Percentiles rank a stretch among this genome's conserved stretches.
Conservation (phyloP, 2,888 invertebrate genomes). For the Caenorhabditis drosophilae region DNA sequence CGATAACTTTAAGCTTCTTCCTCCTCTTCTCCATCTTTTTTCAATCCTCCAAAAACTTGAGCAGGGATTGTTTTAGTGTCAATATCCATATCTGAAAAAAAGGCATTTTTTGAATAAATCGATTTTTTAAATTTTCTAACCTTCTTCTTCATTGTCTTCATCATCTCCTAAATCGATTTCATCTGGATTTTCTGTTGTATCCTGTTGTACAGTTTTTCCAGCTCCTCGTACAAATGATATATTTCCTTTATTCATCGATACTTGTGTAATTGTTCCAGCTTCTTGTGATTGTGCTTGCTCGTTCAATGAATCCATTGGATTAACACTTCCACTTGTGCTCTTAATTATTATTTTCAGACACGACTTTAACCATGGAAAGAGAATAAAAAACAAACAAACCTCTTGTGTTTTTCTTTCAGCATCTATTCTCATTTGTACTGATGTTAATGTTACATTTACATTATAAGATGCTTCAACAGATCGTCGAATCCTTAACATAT, state of each 20-base stretch:
- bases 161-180: conserved; percentile 70
- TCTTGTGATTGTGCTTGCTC: conserved; percentile 12
- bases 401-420: conserved; percentile 39
- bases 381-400: not conserved
- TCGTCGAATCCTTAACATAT: conserved; percentile 78
- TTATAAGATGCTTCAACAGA: conserved; percentile 84
- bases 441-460: conserved; percentile 98
- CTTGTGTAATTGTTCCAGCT: conserved; percentile 22
- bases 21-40: conserved; percentile 58
- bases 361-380: no score
- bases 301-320: conserved; percentile 33
- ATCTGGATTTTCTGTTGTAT: conserved; percentile 70
- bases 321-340: conserved; percentile 17
- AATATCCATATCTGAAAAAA: conserved; percentile 74
- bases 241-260: conserved; percentile 41
- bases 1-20: conserved; percentile 6
- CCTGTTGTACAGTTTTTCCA: conserved; percentile 60
- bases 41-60: conserved; percentile 82
- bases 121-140: conserved; percentile 39
- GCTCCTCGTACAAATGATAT: conserved; percentile 77
- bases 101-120: not conserved
- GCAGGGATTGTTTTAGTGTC: conserved; percentile 85
- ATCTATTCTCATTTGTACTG: conserved; percentile 86
- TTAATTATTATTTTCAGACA: no score
- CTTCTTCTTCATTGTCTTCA: conserved; percentile 64